Evolutionary conservation across 2,113 vertebrate genomes (phyloP).

Genomic region (Rhinopomastus cyanomelas): DNA sequence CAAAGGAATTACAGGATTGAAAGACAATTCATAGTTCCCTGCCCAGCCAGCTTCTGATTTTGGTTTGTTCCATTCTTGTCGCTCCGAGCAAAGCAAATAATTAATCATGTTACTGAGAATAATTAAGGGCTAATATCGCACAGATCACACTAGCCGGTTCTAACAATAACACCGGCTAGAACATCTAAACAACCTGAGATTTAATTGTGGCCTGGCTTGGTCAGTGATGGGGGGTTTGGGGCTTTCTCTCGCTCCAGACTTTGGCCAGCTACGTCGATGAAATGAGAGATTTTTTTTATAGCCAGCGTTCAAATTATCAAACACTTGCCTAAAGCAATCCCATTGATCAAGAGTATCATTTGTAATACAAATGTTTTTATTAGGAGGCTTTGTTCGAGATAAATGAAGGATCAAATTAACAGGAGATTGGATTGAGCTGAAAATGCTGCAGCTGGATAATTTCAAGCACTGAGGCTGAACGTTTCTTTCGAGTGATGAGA

Average conservation of each 20-base stretch:
- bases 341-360: conserved; percentile 69
- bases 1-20: background rate
- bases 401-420: conserved; percentile 71
- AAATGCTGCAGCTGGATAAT: conserved; percentile 65
- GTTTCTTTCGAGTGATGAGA: conserved; percentile 62
- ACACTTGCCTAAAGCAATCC: conserved; percentile 64
- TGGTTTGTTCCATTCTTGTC: conserved; percentile 51
- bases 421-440: conserved; percentile 67
- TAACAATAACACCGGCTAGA: conserved; percentile 9
- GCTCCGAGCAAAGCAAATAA: conserved; percentile 45
- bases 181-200: conserved; percentile 32
- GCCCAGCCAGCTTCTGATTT: conserved; percentile 22
- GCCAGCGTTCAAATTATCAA: conserved; percentile 62
- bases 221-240: background rate
- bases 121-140: conserved; percentile 41
- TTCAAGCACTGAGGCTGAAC: conserved; percentile 58
- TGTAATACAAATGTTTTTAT: conserved; percentile 72
- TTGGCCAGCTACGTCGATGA: conserved; percentile 48
- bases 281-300: conserved; percentile 57
- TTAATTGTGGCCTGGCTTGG: conserved; percentile 16
- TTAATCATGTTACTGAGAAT: conserved; percentile 35
- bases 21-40: conserved; percentile 8
- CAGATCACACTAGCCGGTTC: conserved; percentile 6
- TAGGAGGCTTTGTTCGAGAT: conserved; percentile 67
- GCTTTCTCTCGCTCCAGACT: conserved; percentile 22